phyloP scores from a whole-genome alignment of 1,140 invertebrate genomes.

The Drosophila ananassae region DNA sequence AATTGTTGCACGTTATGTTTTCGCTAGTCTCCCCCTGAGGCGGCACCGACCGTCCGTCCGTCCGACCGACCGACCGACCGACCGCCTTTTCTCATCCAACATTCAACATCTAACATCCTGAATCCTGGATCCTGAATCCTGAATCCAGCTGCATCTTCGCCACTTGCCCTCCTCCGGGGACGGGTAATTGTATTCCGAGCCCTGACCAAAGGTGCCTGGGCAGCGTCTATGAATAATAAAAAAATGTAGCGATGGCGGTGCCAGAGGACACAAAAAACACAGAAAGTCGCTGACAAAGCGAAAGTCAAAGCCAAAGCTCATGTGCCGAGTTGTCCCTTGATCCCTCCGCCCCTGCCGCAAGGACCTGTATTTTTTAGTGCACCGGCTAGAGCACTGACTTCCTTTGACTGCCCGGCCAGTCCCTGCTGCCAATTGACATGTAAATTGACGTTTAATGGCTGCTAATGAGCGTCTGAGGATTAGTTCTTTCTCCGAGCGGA shows the following conservation, averaged over 20 bases:
- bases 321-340: constrained; percentile 33
- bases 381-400: constrained; percentile 16
- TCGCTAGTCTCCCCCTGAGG: constrained; percentile 66
- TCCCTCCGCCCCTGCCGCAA: background rate
- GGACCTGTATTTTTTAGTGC: constrained; percentile 12
- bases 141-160: constrained; percentile 18
- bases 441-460: constrained; percentile 83
- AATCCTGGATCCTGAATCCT: constrained; percentile 1
- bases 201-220: constrained; percentile 67
- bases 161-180: constrained; percentile 15
- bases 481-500: constrained; percentile 43
- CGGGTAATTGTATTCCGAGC: constrained; percentile 80
- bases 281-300: constrained; percentile 69
- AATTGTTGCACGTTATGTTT: constrained; percentile 83
- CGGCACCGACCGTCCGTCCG: background rate
- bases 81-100: constrained; percentile 4
- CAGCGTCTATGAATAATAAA: constrained; percentile 79
- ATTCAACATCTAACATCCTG: background rate
- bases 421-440: constrained; percentile 78
- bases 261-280: constrained; percentile 44
- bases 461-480: constrained; percentile 81
- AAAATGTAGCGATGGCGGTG: constrained; percentile 51
- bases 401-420: constrained; percentile 36
- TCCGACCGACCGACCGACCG: too few relatives aligned
- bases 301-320: constrained; percentile 69